Evolutionary conservation across 2,888 invertebrate species (phyloP).

Genomic region (Odontocolon sp.): DNA sequence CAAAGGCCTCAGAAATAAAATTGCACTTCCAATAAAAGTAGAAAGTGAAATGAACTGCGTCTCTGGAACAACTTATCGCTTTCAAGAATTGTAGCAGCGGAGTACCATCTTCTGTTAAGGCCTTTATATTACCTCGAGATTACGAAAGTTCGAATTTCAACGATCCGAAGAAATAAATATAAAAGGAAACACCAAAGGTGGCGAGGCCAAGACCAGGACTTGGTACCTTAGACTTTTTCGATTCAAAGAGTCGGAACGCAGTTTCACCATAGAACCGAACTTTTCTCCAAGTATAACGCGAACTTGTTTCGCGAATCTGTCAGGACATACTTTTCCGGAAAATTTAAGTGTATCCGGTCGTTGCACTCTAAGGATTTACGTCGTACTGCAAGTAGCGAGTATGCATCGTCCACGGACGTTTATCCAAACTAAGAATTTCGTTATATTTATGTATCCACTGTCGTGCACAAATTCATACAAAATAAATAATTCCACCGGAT

Average conservation of each 20-base stretch:
- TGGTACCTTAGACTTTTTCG: constrained; percentile 42
- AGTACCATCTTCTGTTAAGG: constrained; percentile 39
- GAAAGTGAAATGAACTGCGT: constrained; percentile 2
- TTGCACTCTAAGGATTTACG: background rate
- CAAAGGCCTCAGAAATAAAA: background rate
- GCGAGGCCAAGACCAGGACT: constrained; percentile 17
- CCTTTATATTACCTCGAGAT: constrained; percentile 52
- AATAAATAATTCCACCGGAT: constrained; percentile 4
- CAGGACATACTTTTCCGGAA: constrained; percentile 52
- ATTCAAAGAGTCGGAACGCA: constrained; percentile 46
- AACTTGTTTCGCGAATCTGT: constrained; percentile 49
- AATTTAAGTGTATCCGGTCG: constrained; percentile 50
- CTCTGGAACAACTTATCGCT: constrained; percentile 3
- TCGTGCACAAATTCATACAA: background rate
- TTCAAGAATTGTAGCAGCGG: constrained; percentile 12
- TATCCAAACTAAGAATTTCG: constrained; percentile 28
- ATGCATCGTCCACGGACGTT: constrained; percentile 39
- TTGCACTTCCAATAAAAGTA: background rate
- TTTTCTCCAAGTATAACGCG: constrained; percentile 41
- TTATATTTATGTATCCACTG: background rate
- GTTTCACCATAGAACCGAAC: constrained; percentile 41
- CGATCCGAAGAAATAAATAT: constrained; percentile 54
- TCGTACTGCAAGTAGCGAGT: constrained; percentile 28
- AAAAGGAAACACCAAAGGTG: constrained; percentile 42
- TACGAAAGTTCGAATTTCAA: constrained; percentile 58